These are phyloP conservation scores for Haliclona indistincta DNA, from an alignment of 37 sponge, comb jelly and placozoan species.

Conservation along the genomic window DNA sequence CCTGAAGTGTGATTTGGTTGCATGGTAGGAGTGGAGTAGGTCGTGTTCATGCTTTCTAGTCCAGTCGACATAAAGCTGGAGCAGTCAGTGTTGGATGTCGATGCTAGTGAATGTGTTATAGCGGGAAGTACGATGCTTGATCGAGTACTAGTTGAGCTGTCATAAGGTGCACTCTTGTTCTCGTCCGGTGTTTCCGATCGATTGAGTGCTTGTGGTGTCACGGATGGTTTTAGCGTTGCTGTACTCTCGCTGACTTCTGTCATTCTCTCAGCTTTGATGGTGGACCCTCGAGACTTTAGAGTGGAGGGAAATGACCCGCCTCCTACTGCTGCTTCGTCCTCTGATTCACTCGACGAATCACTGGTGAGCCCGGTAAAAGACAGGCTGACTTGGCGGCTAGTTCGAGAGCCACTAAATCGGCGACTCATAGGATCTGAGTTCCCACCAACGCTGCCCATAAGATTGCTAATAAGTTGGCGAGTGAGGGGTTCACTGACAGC, in stretches of 20 bases:
- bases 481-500: not conserved
- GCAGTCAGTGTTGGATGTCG: not conserved
- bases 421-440: not conserved
- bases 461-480: not conserved
- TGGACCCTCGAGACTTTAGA: not conserved
- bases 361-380: not conserved
- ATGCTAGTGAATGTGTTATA: no score
- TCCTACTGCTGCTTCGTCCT: not conserved
- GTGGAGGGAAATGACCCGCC: slow-evolving; percentile 2
- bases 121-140: not conserved
- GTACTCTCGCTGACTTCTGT: not conserved
- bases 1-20: not conserved
- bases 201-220: no score
- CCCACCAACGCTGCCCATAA: not conserved
- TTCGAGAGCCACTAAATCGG: not conserved
- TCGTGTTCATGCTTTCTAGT: not conserved
- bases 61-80: slow-evolving; percentile 10
- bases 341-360: not conserved
- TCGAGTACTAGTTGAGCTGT: not conserved
- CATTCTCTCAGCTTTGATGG: not conserved
- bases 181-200: not conserved
- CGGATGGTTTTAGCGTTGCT: slow-evolving; percentile 2
- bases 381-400: not conserved
- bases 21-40: not conserved
- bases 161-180: not conserved